These are phyloP conservation scores for Amphimallon solstitiale DNA, from an alignment of 2,888 invertebrate species.

Conservation along the genomic window DNA sequence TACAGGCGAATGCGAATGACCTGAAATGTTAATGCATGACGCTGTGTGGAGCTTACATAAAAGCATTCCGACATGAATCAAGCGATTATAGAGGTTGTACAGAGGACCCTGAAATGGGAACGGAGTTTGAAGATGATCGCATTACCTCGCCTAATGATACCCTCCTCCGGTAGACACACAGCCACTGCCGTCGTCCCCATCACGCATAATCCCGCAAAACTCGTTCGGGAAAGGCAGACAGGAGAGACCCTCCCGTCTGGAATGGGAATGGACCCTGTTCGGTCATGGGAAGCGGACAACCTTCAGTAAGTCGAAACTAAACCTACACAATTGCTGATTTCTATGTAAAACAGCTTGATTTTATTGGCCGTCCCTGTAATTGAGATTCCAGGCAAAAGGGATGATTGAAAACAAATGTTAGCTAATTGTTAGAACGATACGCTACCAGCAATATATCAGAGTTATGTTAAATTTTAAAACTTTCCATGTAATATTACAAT, in stretches of 20 bases:
- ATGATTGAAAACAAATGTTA: too few species aligned
- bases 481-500: too few species aligned
- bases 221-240: not conserved
- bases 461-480: too few species aligned
- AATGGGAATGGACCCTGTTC: not conserved
- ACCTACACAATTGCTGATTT: conserved; percentile 4
- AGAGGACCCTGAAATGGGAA: conserved; percentile 43
- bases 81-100: conserved; percentile 49
- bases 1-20: too few species aligned
- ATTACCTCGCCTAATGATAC: conserved; percentile 44
- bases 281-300: not conserved
- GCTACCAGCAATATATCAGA: too few species aligned
- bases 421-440: too few species aligned
- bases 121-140: conserved; percentile 49
- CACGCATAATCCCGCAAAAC: conserved; percentile 30
- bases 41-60: conserved; percentile 26
- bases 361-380: not conserved
- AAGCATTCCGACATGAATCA: conserved; percentile 49
- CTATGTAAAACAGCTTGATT: conserved; percentile 14
- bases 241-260: not conserved
- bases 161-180: conserved; percentile 27
- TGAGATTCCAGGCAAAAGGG: not conserved
- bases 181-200: conserved; percentile 28
- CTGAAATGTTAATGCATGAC: too few species aligned
- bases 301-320: conserved; percentile 9